Base-by-base conservation (phyloP, 2,888 invertebrate genomes). In the Achlya flavicornis region DNA sequence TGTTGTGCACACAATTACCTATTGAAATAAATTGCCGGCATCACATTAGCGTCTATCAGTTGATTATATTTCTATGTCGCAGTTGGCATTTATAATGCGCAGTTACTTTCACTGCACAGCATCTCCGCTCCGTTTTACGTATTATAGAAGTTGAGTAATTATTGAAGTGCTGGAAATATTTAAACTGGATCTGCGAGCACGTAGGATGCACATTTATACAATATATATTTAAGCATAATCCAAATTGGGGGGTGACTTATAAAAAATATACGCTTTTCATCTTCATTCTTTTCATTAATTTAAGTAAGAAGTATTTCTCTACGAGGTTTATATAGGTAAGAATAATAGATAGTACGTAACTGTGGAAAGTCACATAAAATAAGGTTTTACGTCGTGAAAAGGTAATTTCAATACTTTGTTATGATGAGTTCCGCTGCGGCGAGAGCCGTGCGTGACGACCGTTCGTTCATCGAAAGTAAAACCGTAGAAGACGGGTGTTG, bases 381-480 rank as follows among this genome's bases (percentile, higher is more conserved):
- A 19, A 53, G 53, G n/a, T 53, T 53, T 53, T 10, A 19, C 53
- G 53, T 10, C 53, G 53, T 53, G 53, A 53, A 53, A 53, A 19
- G 53, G 19, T 7, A 53, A 53, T 53, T 53, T 53, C 53, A 53
- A 53, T 53, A 53, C 8, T 53, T 53, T 53, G 53, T 53, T 53
- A 53, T 53, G 53, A 53, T 53, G 53, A 53, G 53, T 84, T 81
- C 80, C 81, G 77, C 68, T 66, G 62, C 66, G 75, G 71, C 68
- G 78, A 80, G 84, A 82, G 76, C 74, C 75, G 74, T 75, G 80
- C 70, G 70, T 57, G 69, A 63, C 64, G 64, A 59, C 64, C 74
- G 64, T 68, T 69, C 75, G 53, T n/a, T 19, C 75, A 79, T 77
- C 70, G 87, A 88, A 87, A 87, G 87, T 88, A 84, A 87, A 84